phyloP scores from a whole-genome alignment of 2,888 invertebrate genomes.

The Cephonodes hylas region DNA sequence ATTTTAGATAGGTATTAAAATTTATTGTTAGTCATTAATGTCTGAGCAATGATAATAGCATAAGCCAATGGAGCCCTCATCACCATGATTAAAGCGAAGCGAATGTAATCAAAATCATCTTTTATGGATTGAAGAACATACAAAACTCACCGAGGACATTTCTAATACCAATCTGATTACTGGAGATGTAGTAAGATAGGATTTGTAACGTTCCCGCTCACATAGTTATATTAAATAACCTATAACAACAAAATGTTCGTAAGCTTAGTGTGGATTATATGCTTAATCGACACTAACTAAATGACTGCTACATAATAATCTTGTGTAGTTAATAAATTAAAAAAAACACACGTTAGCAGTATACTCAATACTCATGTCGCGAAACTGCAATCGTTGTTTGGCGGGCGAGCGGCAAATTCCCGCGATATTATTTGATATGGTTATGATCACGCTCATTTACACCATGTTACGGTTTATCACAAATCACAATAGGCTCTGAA shows the following conservation, averaged over 20 bases:
- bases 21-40: background rate
- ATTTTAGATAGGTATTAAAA: too few species aligned
- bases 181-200: conserved; percentile 6
- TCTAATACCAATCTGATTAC: conserved; percentile 10
- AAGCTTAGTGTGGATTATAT: background rate
- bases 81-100: conserved; percentile 9
- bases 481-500: too few species aligned
- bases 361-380: background rate
- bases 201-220: conserved; percentile 14
- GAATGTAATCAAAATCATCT: background rate
- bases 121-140: background rate
- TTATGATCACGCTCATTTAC: background rate
- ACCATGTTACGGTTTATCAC: background rate
- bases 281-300: background rate
- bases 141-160: conserved; percentile 31
- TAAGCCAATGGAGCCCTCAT: background rate
- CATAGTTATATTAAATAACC: conserved; percentile 16
- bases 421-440: conserved; percentile 1
- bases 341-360: background rate
- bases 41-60: background rate
- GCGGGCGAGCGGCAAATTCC: conserved; percentile 10
- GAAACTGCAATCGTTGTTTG: background rate
- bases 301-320: background rate
- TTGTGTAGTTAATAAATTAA: background rate
- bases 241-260: conserved; percentile 13